These are phyloP conservation scores for Pelecanus crispus DNA, from an alignment of 2,113 vertebrate genomes.

Conservation along the genomic window DNA sequence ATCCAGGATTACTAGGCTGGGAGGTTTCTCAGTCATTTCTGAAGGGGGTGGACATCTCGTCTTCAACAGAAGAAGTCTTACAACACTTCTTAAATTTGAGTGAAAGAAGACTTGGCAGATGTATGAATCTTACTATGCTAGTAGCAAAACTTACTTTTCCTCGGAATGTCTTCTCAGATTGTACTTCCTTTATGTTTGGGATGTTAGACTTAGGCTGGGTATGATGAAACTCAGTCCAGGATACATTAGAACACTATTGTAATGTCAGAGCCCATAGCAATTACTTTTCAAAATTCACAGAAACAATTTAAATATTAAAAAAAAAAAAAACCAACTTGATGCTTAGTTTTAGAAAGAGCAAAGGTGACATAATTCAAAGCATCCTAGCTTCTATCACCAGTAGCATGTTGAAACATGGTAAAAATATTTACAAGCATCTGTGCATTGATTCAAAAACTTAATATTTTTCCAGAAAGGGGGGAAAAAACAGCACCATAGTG, in stretches of 20 bases:
- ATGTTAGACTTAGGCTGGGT: neutral
- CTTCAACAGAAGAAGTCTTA: neutral
- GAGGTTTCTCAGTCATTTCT: neutral
- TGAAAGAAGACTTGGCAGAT: neutral
- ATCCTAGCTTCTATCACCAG: neutral
- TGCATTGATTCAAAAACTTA: neutral
- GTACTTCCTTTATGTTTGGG: neutral
- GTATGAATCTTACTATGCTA: neutral
- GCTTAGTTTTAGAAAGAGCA: neutral
- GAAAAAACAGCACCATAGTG: rapidly evolving
- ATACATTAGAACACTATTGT: neutral
- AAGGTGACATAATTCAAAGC: neutral
- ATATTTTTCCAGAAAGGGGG: neutral
- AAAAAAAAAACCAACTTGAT: neutral
- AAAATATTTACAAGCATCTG: neutral
- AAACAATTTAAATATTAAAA: neutral
- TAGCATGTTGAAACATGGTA: neutral
- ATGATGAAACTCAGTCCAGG: neutral
- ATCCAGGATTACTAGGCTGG: rapidly evolving
- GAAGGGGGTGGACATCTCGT: neutral
- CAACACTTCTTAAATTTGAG: neutral
- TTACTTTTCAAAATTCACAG: neutral
- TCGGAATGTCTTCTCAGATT: neutral
- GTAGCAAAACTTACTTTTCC: neutral
- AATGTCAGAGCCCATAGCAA: neutral